Percentiles rank a stretch among this genome's conserved stretches.
These are phyloP conservation scores for Achatina immaculata DNA, from an alignment of 1,140 invertebrate species.

Conservation along the genomic window DNA sequence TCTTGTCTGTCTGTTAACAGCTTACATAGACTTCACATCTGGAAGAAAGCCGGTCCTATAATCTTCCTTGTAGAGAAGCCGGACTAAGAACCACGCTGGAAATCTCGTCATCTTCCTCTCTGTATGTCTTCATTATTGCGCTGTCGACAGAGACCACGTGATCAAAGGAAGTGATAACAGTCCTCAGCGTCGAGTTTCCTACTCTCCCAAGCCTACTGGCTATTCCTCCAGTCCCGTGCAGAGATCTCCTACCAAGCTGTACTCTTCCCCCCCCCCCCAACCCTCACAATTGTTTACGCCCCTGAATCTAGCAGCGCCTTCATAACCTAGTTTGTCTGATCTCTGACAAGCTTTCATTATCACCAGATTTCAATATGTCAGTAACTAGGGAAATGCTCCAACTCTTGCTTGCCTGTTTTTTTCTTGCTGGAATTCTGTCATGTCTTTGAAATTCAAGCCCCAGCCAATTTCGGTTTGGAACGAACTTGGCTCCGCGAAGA, in stretches of 20 bases:
- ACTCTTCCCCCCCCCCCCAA: no score
- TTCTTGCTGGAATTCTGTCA: not conserved
- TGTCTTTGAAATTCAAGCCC: constrained; percentile 12
- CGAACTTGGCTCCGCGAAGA: not conserved
- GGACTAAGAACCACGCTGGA: no score
- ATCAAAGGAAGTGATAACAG: not conserved
- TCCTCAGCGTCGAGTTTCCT: no score
- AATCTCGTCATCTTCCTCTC: no score
- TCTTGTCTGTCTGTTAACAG: constrained; percentile 13
- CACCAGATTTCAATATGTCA: constrained; percentile 19
- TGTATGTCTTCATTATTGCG: not conserved
- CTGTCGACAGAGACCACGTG: not conserved
- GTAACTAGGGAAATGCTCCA: not conserved
- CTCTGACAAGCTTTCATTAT: not conserved
- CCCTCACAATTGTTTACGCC: not conserved
- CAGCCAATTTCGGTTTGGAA: not conserved
- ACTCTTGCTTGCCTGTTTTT: not conserved
- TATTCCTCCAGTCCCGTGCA: no score
- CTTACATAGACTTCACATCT: no score
- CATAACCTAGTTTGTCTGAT: not conserved
- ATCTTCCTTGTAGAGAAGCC: no score
- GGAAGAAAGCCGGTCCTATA: no score
- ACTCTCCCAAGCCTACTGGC: no score
- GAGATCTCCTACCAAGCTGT: not conserved
- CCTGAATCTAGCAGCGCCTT: not conserved